Conservation (phyloP, 2,888 invertebrate species). For the Apamea monoglypha region DNA sequence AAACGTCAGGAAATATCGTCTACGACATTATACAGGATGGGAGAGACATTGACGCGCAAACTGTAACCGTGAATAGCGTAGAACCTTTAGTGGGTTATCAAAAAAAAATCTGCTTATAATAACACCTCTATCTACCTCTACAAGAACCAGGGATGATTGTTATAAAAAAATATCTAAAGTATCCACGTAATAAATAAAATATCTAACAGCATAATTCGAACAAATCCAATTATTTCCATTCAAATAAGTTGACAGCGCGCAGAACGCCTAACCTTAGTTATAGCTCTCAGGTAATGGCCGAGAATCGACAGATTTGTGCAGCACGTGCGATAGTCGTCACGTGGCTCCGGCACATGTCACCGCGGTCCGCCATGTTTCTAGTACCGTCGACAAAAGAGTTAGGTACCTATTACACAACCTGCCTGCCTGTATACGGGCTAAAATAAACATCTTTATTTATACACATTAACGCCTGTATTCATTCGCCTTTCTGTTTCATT, state of each 20-base stretch:
- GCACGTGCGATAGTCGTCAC: constrained; percentile 73
- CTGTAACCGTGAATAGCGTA: not conserved
- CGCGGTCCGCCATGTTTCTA: constrained; percentile 67
- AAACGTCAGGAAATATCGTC: not conserved
- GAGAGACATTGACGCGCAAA: not conserved
- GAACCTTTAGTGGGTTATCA: too few relatives aligned
- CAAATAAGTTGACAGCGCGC: constrained; percentile 42
- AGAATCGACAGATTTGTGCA: constrained; percentile 70
- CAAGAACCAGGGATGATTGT: not conserved
- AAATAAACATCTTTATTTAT: not conserved
- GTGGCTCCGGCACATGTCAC: constrained; percentile 72
- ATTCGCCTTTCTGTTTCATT: too few relatives aligned
- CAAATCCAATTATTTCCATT: constrained; percentile 8
- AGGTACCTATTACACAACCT: constrained; percentile 3
- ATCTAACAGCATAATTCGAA: not conserved
- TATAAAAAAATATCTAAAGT: not conserved
- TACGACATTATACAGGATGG: not conserved
- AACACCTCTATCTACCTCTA: not conserved
- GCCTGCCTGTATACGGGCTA: not conserved
- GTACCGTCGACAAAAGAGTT: constrained; percentile 46
- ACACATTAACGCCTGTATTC: not conserved
- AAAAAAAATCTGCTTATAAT: too few relatives aligned
- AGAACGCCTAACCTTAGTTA: constrained; percentile 49
- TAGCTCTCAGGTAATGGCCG: constrained; percentile 61
- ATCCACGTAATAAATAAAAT: not conserved